A percentile compares a stretch with the other conserved stretches of the same genome.
These are phyloP conservation scores for Bos indicus DNA, from an alignment of 2,113 vertebrate species.

Conservation along the genomic window DNA sequence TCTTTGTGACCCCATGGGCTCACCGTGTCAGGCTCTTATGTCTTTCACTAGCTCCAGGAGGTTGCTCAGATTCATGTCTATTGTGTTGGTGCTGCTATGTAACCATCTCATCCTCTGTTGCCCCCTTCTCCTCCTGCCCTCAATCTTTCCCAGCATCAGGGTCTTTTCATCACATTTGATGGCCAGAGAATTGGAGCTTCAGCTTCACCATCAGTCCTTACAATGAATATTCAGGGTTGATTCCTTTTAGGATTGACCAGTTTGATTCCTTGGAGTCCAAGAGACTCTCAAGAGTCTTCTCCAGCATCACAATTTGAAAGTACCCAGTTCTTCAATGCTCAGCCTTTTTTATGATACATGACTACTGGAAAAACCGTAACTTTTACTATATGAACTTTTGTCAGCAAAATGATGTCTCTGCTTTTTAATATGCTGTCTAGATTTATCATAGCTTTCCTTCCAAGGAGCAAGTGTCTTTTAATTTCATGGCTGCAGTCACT, in stretches of 20 bases:
- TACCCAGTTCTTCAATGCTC: background rate
- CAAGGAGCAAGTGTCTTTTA: background rate
- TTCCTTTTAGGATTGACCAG: background rate
- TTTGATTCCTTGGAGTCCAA: background rate
- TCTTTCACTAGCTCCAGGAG: background rate
- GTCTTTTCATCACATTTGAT: background rate
- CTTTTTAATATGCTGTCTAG: background rate
- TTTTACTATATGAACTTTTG: background rate
- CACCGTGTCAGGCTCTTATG: background rate
- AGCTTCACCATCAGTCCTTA: background rate
- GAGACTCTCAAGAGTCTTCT: background rate
- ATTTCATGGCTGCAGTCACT: background rate
- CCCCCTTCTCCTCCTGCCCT: background rate
- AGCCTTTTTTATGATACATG: background rate
- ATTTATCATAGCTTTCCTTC: background rate
- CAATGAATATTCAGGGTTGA: background rate
- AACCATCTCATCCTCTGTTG: background rate
- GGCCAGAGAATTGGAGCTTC: background rate
- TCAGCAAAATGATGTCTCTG: background rate
- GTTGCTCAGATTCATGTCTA: background rate
- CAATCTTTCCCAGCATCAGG: background rate
- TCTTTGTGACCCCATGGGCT: background rate
- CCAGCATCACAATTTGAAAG: background rate
- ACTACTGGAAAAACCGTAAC: background rate
- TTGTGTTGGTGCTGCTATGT: background rate